Conservation (phyloP, 2,888 invertebrate genomes). For the Philonicus albiceps region DNA sequence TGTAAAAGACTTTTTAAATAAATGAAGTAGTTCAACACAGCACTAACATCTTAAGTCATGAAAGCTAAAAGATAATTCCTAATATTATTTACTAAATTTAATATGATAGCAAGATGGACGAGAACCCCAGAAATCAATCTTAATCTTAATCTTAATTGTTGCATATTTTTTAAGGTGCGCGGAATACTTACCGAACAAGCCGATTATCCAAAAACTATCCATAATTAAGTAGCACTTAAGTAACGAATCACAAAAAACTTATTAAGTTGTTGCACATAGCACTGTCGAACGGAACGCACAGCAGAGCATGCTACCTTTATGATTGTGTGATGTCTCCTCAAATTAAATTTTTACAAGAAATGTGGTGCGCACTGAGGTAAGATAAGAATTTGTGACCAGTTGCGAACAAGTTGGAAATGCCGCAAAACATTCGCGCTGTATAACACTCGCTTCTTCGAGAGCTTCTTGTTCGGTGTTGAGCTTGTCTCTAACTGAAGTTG, state of each 20-base stretch:
- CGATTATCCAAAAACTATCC: conserved; percentile 1
- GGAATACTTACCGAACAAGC: neutral
- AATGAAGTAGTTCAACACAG: no score
- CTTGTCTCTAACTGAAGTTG: neutral
- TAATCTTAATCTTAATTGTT: neutral
- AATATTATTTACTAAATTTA: no score
- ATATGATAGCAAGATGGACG: no score
- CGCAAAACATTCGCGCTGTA: neutral
- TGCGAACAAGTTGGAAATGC: neutral
- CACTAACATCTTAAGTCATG: no score
- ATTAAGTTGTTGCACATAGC: neutral
- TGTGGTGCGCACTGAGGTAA: neutral
- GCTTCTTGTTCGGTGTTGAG: neutral
- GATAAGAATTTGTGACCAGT: neutral
- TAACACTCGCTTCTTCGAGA: neutral
- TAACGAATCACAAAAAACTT: neutral
- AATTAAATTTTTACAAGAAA: neutral
- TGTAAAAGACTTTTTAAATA: no score
- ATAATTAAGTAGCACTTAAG: neutral
- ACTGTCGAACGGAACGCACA: neutral
- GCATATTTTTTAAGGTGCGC: neutral
- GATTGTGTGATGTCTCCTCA: neutral
- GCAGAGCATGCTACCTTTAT: neutral
- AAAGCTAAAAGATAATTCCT: no score
- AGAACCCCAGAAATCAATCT: no score